A percentile compares a stretch with the other conserved stretches of the same genome.
Evolutionary conservation across 2,888 invertebrate genomes (phyloP).

Genomic region (Drosophila birchii): DNA sequence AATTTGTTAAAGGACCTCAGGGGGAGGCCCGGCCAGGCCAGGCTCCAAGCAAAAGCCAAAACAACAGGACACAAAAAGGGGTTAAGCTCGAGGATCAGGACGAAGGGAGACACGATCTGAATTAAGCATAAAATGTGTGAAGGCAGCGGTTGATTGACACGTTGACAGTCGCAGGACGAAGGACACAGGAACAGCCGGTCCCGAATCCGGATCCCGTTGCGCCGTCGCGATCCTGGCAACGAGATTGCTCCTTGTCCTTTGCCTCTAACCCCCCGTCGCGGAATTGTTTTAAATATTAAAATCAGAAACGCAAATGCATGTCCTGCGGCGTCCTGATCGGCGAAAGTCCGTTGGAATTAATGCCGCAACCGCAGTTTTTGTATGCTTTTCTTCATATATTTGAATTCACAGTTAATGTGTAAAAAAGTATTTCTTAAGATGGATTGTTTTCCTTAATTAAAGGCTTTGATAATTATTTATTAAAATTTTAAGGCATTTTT

Average conservation of each 20-base stretch:
- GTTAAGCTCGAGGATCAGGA: conserved; percentile 19
- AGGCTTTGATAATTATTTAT: neutral
- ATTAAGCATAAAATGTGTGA: conserved; percentile 40
- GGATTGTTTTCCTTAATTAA: neutral
- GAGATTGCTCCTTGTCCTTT: conserved; percentile 48
- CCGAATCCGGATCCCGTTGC: conserved; percentile 69
- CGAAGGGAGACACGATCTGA: conserved; percentile 34
- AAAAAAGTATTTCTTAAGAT: neutral
- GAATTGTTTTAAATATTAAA: conserved; percentile 45
- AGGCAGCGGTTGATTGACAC: conserved; percentile 79
- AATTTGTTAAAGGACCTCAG: conserved; percentile 20
- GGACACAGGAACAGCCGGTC: conserved; percentile 37
- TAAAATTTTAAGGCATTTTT: neutral
- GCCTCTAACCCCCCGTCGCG: conserved; percentile 32
- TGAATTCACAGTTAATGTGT: neutral
- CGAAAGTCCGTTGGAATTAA: neutral
- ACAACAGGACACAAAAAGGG: conserved; percentile 15
- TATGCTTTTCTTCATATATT: neutral
- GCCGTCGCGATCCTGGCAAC: conserved; percentile 69
- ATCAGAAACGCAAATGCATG: conserved; percentile 27
- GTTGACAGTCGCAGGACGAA: conserved; percentile 74
- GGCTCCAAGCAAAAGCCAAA: conserved; percentile 19
- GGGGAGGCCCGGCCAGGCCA: conserved; percentile 8
- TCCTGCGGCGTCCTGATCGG: conserved; percentile 32
- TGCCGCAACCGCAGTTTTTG: neutral